Conservation (phyloP, 2,113 vertebrate genomes). For the Elachura formosa region DNA sequence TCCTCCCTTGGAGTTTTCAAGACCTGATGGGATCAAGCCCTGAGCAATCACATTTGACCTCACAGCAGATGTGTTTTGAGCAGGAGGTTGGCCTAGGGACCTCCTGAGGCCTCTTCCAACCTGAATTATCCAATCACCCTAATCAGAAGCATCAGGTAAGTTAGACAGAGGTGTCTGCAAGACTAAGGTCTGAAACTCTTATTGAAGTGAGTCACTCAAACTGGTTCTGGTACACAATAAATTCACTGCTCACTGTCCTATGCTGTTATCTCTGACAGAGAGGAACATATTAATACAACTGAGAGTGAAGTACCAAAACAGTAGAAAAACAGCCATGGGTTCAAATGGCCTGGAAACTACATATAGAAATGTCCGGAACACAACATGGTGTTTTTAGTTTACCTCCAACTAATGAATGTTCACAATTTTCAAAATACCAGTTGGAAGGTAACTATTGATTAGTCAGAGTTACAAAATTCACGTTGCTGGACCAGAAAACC, state of each 20-base stretch:
- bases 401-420: not conserved
- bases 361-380: not conserved
- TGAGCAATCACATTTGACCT: not conserved
- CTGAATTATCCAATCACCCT: not conserved
- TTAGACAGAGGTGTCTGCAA: not conserved
- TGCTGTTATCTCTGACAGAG: not conserved
- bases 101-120: not conserved
- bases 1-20: not conserved
- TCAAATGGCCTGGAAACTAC: not conserved
- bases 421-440: not conserved
- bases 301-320: not conserved
- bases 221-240: not conserved
- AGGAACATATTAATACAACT: not conserved
- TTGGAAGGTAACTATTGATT: not conserved
- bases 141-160: not conserved
- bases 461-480: not conserved
- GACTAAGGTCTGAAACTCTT: not conserved
- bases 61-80: not conserved
- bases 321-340: not conserved
- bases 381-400: not conserved
- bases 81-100: not conserved
- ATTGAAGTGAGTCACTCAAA: not conserved
- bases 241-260: not conserved
- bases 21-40: not conserved
- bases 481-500: fast-evolving